A percentile compares a stretch with the other conserved stretches of the same genome.
These are phyloP conservation scores for Oreohelix idahoensis DNA, from an alignment of 1,140 invertebrate species.

Conservation along the genomic window DNA sequence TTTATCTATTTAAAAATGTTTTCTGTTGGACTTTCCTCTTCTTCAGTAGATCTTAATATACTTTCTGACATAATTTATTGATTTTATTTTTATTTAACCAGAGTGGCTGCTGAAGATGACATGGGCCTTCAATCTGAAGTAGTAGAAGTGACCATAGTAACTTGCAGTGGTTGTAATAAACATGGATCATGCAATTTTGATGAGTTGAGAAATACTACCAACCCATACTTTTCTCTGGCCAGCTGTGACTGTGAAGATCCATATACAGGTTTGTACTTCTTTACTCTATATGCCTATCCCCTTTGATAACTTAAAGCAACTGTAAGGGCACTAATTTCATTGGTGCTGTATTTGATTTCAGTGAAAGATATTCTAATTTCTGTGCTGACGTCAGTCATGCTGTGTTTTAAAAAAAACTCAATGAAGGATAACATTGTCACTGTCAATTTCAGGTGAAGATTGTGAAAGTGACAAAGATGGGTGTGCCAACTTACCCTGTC, in stretches of 20 bases:
- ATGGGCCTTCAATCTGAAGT: neutral
- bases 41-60: too few relatives aligned
- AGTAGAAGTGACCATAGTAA: neutral
- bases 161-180: conserved; percentile 6
- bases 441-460: neutral
- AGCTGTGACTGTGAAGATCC: neutral
- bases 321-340: neutral
- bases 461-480: conserved; percentile 16
- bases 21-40: too few relatives aligned
- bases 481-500: conserved; percentile 7
- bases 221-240: neutral
- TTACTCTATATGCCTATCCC: neutral
- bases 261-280: neutral
- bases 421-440: too few relatives aligned
- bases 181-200: conserved; percentile 8
- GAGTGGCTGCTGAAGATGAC: neutral
- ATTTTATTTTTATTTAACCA: neutral
- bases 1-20: too few relatives aligned
- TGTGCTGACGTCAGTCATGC: too few relatives aligned
- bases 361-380: neutral
- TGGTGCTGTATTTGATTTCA: neutral
- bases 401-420: too few relatives aligned
- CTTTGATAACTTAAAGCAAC: neutral
- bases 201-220: neutral
- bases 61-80: too few relatives aligned